Evolutionary conservation across 2,888 invertebrate genomes (phyloP).

Genomic region (Megaustenia siamemsis): DNA sequence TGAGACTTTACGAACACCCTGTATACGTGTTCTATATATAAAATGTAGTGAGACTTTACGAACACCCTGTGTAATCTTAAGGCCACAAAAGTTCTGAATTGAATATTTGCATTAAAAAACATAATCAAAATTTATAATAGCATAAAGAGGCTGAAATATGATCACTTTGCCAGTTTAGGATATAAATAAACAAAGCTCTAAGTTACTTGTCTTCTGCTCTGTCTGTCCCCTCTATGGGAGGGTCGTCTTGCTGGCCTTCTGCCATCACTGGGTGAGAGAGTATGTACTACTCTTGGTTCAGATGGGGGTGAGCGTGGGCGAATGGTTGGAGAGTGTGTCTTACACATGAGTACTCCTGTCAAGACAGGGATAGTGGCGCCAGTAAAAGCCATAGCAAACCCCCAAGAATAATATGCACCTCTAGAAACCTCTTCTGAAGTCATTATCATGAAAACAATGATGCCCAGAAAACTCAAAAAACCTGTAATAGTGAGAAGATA

Average conservation of each 20-base stretch:
- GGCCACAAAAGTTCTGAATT: no score
- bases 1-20: no score
- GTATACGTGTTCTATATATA: no score
- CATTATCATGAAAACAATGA: slow-evolving; percentile 54
- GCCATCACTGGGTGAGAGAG: slow-evolving; percentile 16
- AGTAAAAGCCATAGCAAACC: slow-evolving; percentile 52
- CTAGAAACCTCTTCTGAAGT: slow-evolving; percentile 48
- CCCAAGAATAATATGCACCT: slow-evolving; percentile 52
- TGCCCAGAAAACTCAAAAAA: slow-evolving; percentile 50
- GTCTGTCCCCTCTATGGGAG: neutral
- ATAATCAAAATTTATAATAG: neutral
- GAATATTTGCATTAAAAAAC: no score
- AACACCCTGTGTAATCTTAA: no score
- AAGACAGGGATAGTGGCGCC: slow-evolving; percentile 46
- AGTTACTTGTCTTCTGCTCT: slow-evolving; percentile 11
- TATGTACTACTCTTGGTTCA: slow-evolving; percentile 49
- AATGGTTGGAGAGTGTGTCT: slow-evolving; percentile 32
- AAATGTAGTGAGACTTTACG: no score
- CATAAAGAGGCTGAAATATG: neutral
- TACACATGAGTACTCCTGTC: slow-evolving; percentile 52
- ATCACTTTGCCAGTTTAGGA: no score
- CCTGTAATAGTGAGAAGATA: slow-evolving; percentile 32
- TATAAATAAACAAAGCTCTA: neutral
- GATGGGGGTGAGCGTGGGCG: slow-evolving; percentile 2
- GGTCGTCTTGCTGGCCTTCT: slow-evolving; percentile 23